These are phyloP conservation scores for Setophaga kirtlandii DNA, from an alignment of 2,113 vertebrate species.

Conservation along the genomic window DNA sequence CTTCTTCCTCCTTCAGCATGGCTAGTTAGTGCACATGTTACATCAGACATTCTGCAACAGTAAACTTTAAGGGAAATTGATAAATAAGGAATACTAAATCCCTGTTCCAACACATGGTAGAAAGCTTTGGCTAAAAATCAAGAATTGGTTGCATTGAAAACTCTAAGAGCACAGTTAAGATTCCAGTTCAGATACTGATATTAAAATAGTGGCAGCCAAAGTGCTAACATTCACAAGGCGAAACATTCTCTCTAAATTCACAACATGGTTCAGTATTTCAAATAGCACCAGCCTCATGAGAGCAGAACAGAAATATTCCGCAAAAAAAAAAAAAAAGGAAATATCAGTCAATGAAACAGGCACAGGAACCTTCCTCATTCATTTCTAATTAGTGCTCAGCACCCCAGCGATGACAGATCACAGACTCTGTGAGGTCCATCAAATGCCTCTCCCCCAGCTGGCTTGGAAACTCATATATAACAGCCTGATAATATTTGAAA, in stretches of 20 bases:
- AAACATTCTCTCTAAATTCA: not conserved
- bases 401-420: not conserved
- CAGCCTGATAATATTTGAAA: not conserved
- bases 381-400: not conserved
- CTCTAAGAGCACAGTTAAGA: not conserved
- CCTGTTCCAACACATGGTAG: not conserved
- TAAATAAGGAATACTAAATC: not conserved
- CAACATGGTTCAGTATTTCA: not conserved
- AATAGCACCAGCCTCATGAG: not conserved
- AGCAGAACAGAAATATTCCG: not conserved
- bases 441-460: not conserved
- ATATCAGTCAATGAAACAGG: not conserved
- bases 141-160: not conserved
- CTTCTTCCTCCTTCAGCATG: not conserved
- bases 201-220: slow-evolving; percentile 6
- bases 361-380: not conserved
- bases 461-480: not conserved
- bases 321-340: not conserved
- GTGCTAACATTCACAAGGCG: not conserved
- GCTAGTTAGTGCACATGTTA: not conserved
- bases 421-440: not conserved
- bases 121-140: slow-evolving; percentile 18
- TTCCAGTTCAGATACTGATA: not conserved
- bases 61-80: not conserved
- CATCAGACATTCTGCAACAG: not conserved